These are phyloP conservation scores for Calypte anna DNA, from an alignment of 2,113 vertebrate genomes.

Conservation along the genomic window DNA sequence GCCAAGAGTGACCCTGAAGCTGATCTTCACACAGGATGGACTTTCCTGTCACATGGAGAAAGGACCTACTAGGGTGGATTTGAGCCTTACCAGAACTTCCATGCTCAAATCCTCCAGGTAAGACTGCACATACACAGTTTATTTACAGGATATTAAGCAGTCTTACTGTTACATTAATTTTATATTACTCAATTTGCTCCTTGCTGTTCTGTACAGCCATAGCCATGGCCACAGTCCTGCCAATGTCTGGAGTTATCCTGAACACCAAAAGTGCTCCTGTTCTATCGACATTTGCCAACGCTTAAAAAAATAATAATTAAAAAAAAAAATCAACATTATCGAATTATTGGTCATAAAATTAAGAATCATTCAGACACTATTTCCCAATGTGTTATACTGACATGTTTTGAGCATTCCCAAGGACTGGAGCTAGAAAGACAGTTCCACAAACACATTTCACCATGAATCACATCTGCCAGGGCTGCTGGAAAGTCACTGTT, in stretches of 20 bases:
- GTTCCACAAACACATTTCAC: neutral
- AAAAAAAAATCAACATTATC: neutral
- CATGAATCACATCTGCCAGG: neutral
- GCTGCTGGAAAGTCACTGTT: neutral
- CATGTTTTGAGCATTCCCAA: neutral
- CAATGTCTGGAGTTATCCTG: neutral
- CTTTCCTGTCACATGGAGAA: neutral
- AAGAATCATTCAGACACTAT: neutral
- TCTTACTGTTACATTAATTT: too few species aligned
- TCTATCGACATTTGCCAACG: neutral
- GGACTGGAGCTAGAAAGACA: neutral
- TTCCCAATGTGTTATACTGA: neutral
- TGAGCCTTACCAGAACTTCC: neutral
- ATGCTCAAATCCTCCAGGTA: neutral
- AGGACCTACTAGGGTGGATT: neutral
- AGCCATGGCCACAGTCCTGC: neutral
- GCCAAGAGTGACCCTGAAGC: neutral
- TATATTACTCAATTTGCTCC: neutral
- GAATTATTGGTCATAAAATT: neutral
- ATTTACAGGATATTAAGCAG: neutral
- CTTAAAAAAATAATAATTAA: neutral
- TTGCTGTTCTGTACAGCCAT: neutral
- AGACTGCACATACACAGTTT: rapidly evolving
- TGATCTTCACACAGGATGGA: neutral
- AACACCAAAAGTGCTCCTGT: neutral